Conservation (phyloP, 1,140 invertebrate genomes). For the Agrilus planipennis region DNA sequence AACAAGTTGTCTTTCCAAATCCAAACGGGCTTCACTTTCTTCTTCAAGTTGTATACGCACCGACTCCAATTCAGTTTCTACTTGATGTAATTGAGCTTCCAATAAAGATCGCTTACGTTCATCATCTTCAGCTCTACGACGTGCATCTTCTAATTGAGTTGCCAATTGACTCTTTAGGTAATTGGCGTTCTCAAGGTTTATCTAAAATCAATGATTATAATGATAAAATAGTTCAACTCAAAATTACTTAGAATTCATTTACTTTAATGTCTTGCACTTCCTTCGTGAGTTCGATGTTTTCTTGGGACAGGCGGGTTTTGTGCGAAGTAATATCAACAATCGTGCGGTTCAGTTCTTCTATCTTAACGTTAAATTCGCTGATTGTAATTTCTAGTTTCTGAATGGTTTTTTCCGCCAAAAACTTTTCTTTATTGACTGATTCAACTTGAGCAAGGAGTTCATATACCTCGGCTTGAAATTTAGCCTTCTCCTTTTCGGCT, state of each 20-base stretch:
- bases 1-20: constrained; percentile 87
- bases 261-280: constrained; percentile 90
- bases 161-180: constrained; percentile 81
- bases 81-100: constrained; percentile 76
- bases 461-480: constrained; percentile 93
- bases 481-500: constrained; percentile 92
- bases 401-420: constrained; percentile 72
- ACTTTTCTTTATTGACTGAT: constrained; percentile 81
- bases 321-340: constrained; percentile 89
- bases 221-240: no score
- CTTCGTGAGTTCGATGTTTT: constrained; percentile 88
- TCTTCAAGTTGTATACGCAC: constrained; percentile 88
- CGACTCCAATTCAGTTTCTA: constrained; percentile 87
- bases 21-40: constrained; percentile 87
- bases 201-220: constrained; percentile 41
- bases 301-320: constrained; percentile 75
- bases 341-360: constrained; percentile 90
- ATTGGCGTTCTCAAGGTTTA: constrained; percentile 80
- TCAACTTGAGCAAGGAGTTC: constrained; percentile 90
- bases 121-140: constrained; percentile 88
- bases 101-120: constrained; percentile 81
- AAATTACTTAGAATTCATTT: no score
- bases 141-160: constrained; percentile 83
- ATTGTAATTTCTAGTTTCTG: constrained; percentile 84
- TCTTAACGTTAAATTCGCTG: constrained; percentile 81